Conservation (phyloP, 2,888 invertebrate species). For the Beris morrisii region DNA sequence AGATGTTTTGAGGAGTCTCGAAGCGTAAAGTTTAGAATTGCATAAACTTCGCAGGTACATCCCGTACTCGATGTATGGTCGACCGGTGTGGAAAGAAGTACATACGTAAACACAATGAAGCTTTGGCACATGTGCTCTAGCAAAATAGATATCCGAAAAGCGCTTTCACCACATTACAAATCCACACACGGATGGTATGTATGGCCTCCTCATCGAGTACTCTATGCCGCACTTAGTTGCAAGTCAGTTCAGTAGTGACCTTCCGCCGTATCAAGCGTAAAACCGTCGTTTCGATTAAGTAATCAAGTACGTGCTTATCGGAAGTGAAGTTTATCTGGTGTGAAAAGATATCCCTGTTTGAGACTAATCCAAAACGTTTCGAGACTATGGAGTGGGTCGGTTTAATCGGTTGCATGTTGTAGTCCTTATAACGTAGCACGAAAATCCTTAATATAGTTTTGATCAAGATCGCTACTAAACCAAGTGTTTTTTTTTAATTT, state of each 20-base stretch:
- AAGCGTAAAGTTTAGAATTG: conserved; percentile 29
- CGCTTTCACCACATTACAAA: conserved; percentile 23
- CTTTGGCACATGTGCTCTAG: conserved; percentile 28
- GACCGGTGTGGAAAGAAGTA: conserved; percentile 6
- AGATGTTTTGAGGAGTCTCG: neutral
- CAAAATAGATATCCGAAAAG: conserved; percentile 23
- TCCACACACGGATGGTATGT: no score
- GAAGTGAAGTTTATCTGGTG: conserved; percentile 16
- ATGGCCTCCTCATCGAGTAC: no score
- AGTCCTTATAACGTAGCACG: neutral
- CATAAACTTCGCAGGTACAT: conserved; percentile 5
- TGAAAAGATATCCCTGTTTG: conserved; percentile 4
- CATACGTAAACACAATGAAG: conserved; percentile 17
- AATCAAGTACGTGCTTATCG: neutral
- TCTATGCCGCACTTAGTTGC: no score
- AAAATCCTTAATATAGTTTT: conserved; percentile 5
- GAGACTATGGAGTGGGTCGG: conserved; percentile 32
- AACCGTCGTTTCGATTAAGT: neutral
- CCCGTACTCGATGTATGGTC: neutral
- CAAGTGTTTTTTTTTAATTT: conserved; percentile 14
- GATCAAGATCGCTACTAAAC: neutral
- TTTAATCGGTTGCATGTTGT: neutral
- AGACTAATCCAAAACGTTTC: conserved; percentile 5
- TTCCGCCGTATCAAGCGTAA: neutral
- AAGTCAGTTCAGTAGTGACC: neutral